Conservation (phyloP, 2,797 vertebrate species). For the Prunella strophiata region DNA sequence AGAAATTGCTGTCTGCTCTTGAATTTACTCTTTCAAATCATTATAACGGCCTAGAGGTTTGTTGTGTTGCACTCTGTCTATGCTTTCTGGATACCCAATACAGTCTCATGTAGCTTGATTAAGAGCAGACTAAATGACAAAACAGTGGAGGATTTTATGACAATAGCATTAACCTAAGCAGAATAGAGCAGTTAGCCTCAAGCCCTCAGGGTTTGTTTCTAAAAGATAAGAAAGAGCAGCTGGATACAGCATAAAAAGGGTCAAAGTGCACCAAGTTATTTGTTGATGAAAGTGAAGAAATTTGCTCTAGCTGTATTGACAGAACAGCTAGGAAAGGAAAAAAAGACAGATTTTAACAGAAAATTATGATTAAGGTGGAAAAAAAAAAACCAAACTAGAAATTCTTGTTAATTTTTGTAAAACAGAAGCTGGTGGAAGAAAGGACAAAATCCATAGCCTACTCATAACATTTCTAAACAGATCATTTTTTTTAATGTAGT, state of each 20-base stretch:
- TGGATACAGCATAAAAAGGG: not conserved
- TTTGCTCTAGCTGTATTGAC: not conserved
- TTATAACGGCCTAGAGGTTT: not conserved
- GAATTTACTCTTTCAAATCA: not conserved
- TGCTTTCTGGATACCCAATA: not conserved
- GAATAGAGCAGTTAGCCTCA: not conserved
- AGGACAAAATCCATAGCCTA: fast-evolving
- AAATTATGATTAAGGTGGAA: not conserved
- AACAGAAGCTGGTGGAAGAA: not conserved
- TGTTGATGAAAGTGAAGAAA: not conserved
- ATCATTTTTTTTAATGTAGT: not conserved
- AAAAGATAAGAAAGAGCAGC: conserved; percentile 10
- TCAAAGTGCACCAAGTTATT: not conserved
- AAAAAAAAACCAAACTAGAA: not conserved
- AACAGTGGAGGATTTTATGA: not conserved
- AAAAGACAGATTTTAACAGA: not conserved
- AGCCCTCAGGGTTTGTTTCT: not conserved
- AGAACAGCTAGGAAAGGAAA: not conserved
- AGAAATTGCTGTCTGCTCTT: not conserved
- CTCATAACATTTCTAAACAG: not conserved
- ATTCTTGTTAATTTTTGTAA: not conserved
- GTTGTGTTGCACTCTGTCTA: not conserved
- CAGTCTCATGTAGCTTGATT: not conserved
- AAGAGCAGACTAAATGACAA: not conserved
- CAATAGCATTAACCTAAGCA: not conserved